phyloP scores from a whole-genome alignment of 2,797 vertebrate genomes.

The Bovichtus diacanthus region DNA sequence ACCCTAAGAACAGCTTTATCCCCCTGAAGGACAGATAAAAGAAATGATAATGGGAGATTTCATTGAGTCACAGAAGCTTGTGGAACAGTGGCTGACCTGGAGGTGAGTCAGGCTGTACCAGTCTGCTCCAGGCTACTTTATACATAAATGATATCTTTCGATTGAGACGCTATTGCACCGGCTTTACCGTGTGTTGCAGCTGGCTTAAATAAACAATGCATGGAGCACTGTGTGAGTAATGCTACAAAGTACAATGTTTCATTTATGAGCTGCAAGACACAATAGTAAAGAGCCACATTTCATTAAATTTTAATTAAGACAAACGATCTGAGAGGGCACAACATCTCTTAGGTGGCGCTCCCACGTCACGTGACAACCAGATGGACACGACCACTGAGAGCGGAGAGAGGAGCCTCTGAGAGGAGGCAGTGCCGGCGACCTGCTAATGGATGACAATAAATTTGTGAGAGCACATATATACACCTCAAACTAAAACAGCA shows the following conservation, averaged over 20 bases:
- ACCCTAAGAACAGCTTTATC: not conserved
- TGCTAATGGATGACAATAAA: conserved; percentile 37
- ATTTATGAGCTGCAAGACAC: conserved; percentile 94
- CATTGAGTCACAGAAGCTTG: not conserved
- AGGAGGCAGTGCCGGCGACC: conserved; percentile 27
- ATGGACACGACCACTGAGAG: conserved; percentile 84
- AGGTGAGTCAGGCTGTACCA: conserved; percentile 27
- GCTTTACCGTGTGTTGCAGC: conserved; percentile 79
- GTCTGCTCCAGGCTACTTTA: conserved; percentile 82
- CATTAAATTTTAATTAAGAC: conserved; percentile 99
- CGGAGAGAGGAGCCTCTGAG: conserved; percentile 47
- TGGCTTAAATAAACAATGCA: conserved; percentile 86
- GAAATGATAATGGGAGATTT: not conserved
- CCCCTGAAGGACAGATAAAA: not conserved
- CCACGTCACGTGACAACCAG: conserved; percentile 86
- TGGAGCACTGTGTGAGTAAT: conserved; percentile 88
- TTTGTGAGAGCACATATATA: conserved; percentile 23
- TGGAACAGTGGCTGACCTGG: not conserved
- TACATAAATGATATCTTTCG: conserved; percentile 84
- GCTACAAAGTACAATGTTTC: conserved; percentile 92
- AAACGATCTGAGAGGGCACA: conserved; percentile 91
- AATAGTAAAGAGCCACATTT: conserved; percentile 92
- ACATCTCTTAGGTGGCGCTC: conserved; percentile 90
- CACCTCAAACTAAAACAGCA: conserved; percentile 31
- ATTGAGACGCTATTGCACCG: conserved; percentile 50